Conservation (phyloP, 1,140 invertebrate genomes). For the Eurosta solidaginis region DNA sequence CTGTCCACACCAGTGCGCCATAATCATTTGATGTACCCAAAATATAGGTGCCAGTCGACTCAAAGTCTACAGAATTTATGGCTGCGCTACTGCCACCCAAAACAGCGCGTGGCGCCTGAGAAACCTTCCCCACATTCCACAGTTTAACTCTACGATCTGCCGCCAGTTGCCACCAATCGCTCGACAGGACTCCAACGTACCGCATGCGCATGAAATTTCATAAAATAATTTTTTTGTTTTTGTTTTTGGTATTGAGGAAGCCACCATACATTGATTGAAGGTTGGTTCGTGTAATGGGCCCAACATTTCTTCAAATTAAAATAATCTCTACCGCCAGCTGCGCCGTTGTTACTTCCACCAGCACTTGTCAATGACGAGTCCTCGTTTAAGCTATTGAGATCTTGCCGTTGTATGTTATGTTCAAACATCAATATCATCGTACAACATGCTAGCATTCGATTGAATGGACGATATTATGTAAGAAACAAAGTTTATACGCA, state of each 20-base stretch:
- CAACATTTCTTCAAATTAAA: slow-evolving; percentile 50
- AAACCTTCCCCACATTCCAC: slow-evolving; percentile 87
- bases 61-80: slow-evolving; percentile 95
- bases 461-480: too few species aligned
- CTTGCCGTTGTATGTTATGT: too few species aligned
- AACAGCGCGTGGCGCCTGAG: slow-evolving; percentile 73
- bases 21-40: slow-evolving; percentile 93
- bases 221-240: too few species aligned
- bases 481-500: too few species aligned
- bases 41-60: slow-evolving; percentile 82
- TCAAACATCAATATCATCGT: too few species aligned
- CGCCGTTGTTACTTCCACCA: slow-evolving; percentile 37
- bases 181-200: slow-evolving; percentile 90
- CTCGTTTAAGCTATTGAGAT: too few species aligned
- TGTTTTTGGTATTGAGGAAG: slow-evolving; percentile 51
- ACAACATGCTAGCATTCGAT: too few species aligned
- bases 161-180: slow-evolving; percentile 85
- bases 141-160: slow-evolving; percentile 94
- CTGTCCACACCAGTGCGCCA: slow-evolving; percentile 92
- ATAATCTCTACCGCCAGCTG: slow-evolving; percentile 47
- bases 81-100: slow-evolving; percentile 89
- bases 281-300: slow-evolving; percentile 36
- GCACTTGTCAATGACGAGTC: slow-evolving; percentile 41
- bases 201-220: slow-evolving; percentile 77
- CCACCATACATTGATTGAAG: slow-evolving; percentile 3